phyloP scores from a whole-genome alignment of 1,140 invertebrate species.

The Lasaia peninsularis region DNA sequence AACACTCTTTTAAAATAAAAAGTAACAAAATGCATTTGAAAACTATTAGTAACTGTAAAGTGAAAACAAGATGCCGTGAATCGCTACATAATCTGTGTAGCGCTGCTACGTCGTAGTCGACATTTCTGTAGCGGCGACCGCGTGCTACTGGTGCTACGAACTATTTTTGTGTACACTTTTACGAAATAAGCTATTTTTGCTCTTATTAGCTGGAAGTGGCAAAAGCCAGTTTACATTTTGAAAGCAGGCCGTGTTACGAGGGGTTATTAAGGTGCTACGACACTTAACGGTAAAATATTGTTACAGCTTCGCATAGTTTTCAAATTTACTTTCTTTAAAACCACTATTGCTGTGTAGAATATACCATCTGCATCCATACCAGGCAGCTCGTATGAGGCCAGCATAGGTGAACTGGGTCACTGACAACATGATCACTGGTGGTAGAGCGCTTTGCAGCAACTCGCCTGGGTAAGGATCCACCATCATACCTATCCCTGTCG shows the following conservation, averaged over 20 bases:
- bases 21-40: not conserved
- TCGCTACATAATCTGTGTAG: not conserved
- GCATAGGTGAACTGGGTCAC: too few species aligned
- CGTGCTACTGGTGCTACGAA: not conserved
- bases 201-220: not conserved
- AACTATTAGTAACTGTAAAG: not conserved
- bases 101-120: not conserved
- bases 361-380: too few species aligned
- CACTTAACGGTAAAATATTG: not conserved
- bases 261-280: not conserved
- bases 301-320: not conserved
- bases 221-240: not conserved
- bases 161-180: not conserved
- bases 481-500: too few species aligned
- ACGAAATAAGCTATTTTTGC: not conserved
- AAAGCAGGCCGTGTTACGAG: slow-evolving; percentile 3
- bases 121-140: not conserved
- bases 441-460: too few species aligned
- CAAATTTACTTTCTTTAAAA: too few species aligned
- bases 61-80: not conserved
- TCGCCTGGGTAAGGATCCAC: too few species aligned
- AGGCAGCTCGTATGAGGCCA: too few species aligned
- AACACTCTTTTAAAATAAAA: not conserved
- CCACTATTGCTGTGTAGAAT: too few species aligned
- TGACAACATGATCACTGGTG: too few species aligned